A percentile compares a stretch with the other conserved stretches of the same genome.
phyloP scores from a whole-genome alignment of 2,888 invertebrate genomes.

The Barypeithes pellucidus region DNA sequence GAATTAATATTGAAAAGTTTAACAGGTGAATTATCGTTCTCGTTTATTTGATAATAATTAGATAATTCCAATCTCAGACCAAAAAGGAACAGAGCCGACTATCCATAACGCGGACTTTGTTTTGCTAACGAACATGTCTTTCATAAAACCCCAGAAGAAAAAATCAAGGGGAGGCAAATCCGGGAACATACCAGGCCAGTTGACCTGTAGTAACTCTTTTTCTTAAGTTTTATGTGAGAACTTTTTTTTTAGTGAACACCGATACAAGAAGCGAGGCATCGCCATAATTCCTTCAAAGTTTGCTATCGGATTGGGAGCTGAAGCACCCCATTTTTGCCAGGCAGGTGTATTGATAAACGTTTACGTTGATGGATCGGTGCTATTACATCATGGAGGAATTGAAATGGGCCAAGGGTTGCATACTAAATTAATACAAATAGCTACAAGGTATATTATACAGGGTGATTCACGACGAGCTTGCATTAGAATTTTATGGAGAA shows the following conservation, averaged over 20 bases:
- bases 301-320: constrained; percentile 79
- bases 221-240: too few relatives aligned
- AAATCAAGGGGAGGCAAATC: too few relatives aligned
- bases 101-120: too few relatives aligned
- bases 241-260: constrained; percentile 79
- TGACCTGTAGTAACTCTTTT: too few relatives aligned
- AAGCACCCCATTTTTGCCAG: constrained; percentile 77
- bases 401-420: constrained; percentile 98
- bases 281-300: constrained; percentile 87
- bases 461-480: too few relatives aligned
- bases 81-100: too few relatives aligned
- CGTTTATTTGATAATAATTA: too few relatives aligned
- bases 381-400: constrained; percentile 88
- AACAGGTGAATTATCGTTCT: constrained; percentile 77
- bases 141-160: too few relatives aligned
- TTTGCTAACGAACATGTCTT: too few relatives aligned
- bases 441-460: constrained; percentile 74
- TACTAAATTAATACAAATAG: constrained; percentile 96
- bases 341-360: constrained; percentile 90
- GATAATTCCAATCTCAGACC: too few relatives aligned
- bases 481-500: too few relatives aligned
- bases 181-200: too few relatives aligned
- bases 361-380: constrained; percentile 91
- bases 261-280: constrained; percentile 91
- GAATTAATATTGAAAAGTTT: constrained; percentile 76